Evolutionary conservation across 1,140 invertebrate species (phyloP).

Genomic region (Linepithema humile): DNA sequence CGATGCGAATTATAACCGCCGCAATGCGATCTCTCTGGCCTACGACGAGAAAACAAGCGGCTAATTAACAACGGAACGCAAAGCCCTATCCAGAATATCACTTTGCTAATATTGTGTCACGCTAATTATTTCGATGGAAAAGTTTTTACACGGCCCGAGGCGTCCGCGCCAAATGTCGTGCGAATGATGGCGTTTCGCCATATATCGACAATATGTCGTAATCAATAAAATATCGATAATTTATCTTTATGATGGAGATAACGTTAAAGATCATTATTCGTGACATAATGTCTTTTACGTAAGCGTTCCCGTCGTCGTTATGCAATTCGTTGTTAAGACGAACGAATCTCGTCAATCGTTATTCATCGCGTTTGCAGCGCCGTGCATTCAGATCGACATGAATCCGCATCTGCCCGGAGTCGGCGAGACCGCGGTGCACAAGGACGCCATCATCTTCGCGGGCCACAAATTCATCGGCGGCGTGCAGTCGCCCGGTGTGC

Average conservation of each 20-base stretch:
- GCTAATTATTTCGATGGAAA: background rate
- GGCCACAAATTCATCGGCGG: slow-evolving; percentile 97
- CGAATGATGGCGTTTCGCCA: background rate
- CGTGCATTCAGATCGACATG: slow-evolving; percentile 93
- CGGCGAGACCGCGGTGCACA: slow-evolving; percentile 89
- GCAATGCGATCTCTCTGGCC: background rate
- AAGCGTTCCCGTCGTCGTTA: slow-evolving; percentile 3
- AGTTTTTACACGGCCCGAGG: background rate
- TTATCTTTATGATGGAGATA: background rate
- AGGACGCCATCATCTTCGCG: slow-evolving; percentile 96
- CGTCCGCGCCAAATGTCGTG: background rate
- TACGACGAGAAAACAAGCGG: background rate
- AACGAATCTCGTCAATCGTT: background rate
- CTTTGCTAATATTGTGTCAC: background rate
- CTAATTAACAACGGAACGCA: background rate
- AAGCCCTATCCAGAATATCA: background rate
- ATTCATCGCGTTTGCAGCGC: slow-evolving; percentile 84
- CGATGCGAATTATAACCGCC: background rate
- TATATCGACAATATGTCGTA: too few species aligned
- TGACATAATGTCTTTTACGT: slow-evolving; percentile 12
- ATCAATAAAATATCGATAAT: too few species aligned
- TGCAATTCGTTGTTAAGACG: background rate
- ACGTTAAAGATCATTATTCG: slow-evolving; percentile 17
- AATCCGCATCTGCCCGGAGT: slow-evolving; percentile 90
- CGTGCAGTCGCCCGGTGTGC: slow-evolving; percentile 91